Evolutionary conservation across 2,113 vertebrate genomes (phyloP), one percentile per base, ranked within the genome.

Genomic region (Alligator mississippiensis): DNA sequence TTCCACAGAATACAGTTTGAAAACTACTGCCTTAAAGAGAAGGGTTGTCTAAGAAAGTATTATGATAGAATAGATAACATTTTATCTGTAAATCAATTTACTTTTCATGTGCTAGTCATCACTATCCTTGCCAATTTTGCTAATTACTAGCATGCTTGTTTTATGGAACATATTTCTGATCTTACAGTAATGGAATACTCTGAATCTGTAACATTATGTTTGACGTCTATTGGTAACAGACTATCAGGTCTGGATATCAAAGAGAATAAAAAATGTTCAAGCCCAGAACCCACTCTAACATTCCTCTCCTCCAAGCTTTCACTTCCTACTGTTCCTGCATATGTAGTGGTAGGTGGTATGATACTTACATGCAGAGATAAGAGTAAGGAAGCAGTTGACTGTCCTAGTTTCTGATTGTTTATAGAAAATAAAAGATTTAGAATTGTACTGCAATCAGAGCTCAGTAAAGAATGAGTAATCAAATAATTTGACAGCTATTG

Each of bases 381-480:
- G 90, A 84, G 57, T 38, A 25, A 2, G 78, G 75, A 64, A 57
- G 18, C 55, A 74, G 63, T 64, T 80, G 15, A 5, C 27, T 59
- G 28, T 7, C 61, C 61, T 62, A 62, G 61, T 9, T 25, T 60
- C 90, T 64, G 70, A 87, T 16, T 75, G 87, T 10, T 62, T 64
- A 34, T 0, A 84, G 30, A 82, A 94, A 77, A 5, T 75, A n/a
- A 22, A 72, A 81, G 57, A 92, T 66, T 81, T 81, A 75, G 92
- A 25, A 80, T 75, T 59, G 1, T 77, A 91, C 2, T 6, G 34
- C 5, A 81, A 85, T 90, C 74, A 76, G 28, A 83, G 25, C 80
- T 54, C 82, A 30, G 76, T 94, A 85, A 90, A 89, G 34, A 92
- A 86, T 14, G 5, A 89, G 3, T 66, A 91, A 82, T 82, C 54